Conservation (phyloP, 2,888 invertebrate species). For the Agonum fuliginosum region DNA sequence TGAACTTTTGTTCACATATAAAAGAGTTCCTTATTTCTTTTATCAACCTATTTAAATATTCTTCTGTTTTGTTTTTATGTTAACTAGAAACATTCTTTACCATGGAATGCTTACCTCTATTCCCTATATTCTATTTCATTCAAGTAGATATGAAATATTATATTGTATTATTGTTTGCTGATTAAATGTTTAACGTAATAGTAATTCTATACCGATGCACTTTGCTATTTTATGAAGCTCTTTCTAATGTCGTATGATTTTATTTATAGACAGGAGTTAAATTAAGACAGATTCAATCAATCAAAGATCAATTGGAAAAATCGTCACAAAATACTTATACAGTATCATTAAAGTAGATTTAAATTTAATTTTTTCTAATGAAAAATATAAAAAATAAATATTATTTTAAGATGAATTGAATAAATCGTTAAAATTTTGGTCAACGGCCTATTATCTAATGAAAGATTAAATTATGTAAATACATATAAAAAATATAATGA, state of each 20-base stretch:
- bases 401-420: background rate
- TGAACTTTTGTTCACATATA: background rate
- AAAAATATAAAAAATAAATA: background rate
- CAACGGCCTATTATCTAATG: too few relatives aligned
- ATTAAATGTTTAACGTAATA: background rate
- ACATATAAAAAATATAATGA: too few relatives aligned
- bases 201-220: background rate
- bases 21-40: background rate
- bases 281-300: background rate
- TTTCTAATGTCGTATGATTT: background rate
- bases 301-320: too few relatives aligned
- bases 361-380: too few relatives aligned
- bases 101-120: too few relatives aligned
- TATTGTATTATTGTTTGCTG: too few relatives aligned
- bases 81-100: background rate
- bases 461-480: background rate
- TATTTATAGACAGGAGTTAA: slow-evolving; percentile 1
- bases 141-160: too few relatives aligned
- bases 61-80: background rate
- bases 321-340: too few relatives aligned
- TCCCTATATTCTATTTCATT: too few relatives aligned
- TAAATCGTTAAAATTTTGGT: background rate
- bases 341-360: too few relatives aligned
- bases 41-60: background rate
- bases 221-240: background rate